Percentiles rank a stretch among this genome's conserved stretches.
Conservation (phyloP, 1,140 invertebrate genomes). For the Drosophila pandora region DNA sequence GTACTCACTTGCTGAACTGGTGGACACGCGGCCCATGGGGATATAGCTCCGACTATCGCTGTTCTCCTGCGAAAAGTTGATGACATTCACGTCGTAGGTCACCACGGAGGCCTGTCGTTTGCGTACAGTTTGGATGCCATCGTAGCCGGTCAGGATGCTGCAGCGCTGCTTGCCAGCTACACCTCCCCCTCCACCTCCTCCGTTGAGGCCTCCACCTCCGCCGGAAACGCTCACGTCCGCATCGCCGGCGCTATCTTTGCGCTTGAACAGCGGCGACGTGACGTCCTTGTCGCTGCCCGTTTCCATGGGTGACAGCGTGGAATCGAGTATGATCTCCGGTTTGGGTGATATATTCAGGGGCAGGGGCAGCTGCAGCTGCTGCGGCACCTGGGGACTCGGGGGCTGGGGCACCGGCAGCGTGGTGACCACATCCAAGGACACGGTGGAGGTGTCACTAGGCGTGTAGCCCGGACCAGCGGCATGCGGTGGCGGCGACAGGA, state of each 20-base stretch:
- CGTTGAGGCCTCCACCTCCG: slow-evolving; percentile 10
- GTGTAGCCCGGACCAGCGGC: slow-evolving; percentile 61
- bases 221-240: slow-evolving; percentile 63
- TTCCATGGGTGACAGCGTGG: slow-evolving; percentile 78
- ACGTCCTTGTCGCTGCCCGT: slow-evolving; percentile 66
- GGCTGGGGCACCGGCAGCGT: slow-evolving; percentile 60
- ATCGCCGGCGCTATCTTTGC: slow-evolving; percentile 67
- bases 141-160: slow-evolving; percentile 73
- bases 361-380: slow-evolving; percentile 7
- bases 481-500: slow-evolving; percentile 79
- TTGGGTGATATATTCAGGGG: slow-evolving; percentile 70
- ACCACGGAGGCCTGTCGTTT: slow-evolving; percentile 82
- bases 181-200: neutral
- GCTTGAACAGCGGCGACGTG: slow-evolving; percentile 74
- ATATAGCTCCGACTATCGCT: slow-evolving; percentile 82
- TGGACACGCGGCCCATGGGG: slow-evolving; percentile 82
- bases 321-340: slow-evolving; percentile 83
- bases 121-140: slow-evolving; percentile 71
- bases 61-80: slow-evolving; percentile 82
- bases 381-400: slow-evolving; percentile 9
- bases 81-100: slow-evolving; percentile 83
- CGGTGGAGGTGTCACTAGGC: slow-evolving; percentile 73
- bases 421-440: slow-evolving; percentile 79
- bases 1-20: slow-evolving; percentile 83
- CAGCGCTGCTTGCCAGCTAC: slow-evolving; percentile 51